Percentiles rank a stretch among this genome's conserved stretches.
Conservation (phyloP, 2,888 invertebrate species). For the Timandra comae region DNA sequence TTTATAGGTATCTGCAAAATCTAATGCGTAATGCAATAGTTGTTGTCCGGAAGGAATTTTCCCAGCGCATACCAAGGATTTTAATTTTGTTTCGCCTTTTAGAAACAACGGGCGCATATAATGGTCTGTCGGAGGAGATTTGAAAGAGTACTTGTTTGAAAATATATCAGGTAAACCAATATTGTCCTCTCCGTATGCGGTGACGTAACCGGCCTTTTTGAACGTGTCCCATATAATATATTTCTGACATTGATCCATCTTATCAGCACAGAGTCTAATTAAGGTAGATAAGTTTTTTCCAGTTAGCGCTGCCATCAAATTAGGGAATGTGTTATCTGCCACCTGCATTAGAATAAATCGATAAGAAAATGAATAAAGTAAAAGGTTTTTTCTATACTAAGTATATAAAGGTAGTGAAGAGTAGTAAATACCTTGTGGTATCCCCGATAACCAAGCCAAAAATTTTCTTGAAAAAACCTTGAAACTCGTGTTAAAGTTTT, state of each 20-base stretch:
- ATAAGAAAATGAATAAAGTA: too few relatives aligned
- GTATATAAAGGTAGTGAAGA: too few relatives aligned
- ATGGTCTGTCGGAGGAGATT: constrained; percentile 85
- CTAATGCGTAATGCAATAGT: constrained; percentile 80
- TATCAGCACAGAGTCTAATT: constrained; percentile 64
- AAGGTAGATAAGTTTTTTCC: constrained; percentile 78
- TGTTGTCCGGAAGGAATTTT: constrained; percentile 80
- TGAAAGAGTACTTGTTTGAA: constrained; percentile 77
- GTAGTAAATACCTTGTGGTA: constrained; percentile 78
- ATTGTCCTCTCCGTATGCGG: constrained; percentile 88
- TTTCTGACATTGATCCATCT: constrained; percentile 81
- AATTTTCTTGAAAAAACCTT: constrained; percentile 79
- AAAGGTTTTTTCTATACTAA: too few relatives aligned
- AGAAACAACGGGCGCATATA: constrained; percentile 87
- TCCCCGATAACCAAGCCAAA: constrained; percentile 84
- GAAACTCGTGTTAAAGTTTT: constrained; percentile 85
- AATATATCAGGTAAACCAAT: constrained; percentile 82
- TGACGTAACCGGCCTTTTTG: constrained; percentile 82
- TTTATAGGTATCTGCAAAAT: constrained; percentile 80
- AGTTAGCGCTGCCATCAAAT: constrained; percentile 88
- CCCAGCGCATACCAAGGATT: constrained; percentile 58
- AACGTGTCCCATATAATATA: constrained; percentile 88
- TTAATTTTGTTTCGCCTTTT: constrained; percentile 60
- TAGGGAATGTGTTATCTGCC: constrained; percentile 94
- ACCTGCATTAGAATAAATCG: constrained; percentile 63